A percentile compares a stretch with the other conserved stretches of the same genome.
phyloP scores from a whole-genome alignment of 2,888 invertebrate species.

The Sinopyrophorus schimmeli region DNA sequence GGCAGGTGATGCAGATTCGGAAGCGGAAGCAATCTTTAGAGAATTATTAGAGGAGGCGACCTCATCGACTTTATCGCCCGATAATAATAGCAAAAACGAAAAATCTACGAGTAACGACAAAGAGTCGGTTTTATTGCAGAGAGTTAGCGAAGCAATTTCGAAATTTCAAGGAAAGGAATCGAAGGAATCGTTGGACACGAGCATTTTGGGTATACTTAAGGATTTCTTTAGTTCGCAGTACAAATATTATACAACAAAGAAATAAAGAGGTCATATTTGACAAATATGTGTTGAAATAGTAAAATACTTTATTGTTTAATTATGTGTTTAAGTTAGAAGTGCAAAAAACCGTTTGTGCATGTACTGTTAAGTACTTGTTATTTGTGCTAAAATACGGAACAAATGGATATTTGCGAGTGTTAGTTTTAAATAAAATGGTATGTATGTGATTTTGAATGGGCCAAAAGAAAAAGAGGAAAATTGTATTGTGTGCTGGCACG shows the following conservation, averaged over 20 bases:
- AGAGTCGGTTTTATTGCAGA: slow-evolving; percentile 44
- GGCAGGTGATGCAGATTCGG: slow-evolving; percentile 41
- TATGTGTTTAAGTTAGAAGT: slow-evolving; percentile 2
- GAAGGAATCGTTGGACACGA: slow-evolving; percentile 46
- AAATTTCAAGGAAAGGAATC: slow-evolving; percentile 47
- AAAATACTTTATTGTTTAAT: slow-evolving; percentile 1
- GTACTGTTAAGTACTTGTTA: slow-evolving; percentile 3
- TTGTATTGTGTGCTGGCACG: neutral
- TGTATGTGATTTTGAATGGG: slow-evolving; percentile 1
- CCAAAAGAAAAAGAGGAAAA: neutral
- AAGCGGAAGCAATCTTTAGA: slow-evolving; percentile 47
- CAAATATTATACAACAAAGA: slow-evolving; percentile 14
- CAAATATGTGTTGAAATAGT: slow-evolving; percentile 16
- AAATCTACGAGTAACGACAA: slow-evolving; percentile 24
- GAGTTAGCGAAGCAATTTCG: slow-evolving; percentile 48
- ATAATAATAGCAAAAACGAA: slow-evolving; percentile 20
- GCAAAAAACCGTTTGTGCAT: slow-evolving; percentile 7
- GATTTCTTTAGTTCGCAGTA: slow-evolving; percentile 50
- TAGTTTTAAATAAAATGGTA: slow-evolving; percentile 2
- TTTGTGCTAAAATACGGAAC: neutral
- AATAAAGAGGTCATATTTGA: slow-evolving; percentile 6
- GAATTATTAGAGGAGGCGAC: slow-evolving; percentile 47
- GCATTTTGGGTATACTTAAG: slow-evolving; percentile 48
- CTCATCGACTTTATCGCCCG: slow-evolving; percentile 21
- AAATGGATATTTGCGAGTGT: neutral